Base-by-base conservation (phyloP, 2,888 invertebrate species). In the Heliconius sara region DNA sequence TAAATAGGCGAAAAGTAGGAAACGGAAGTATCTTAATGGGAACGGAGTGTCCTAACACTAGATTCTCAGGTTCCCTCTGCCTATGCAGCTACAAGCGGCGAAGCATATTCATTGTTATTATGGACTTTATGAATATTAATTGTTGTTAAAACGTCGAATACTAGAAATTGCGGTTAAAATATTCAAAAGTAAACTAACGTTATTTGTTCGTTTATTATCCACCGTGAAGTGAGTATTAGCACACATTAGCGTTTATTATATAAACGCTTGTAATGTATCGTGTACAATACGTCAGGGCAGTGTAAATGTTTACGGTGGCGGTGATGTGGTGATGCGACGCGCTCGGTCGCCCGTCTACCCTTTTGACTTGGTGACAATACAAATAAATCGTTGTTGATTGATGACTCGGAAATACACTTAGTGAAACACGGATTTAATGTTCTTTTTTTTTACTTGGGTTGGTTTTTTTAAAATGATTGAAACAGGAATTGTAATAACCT, bases 241-340 rank as follows among this genome's bases (percentile, higher is more conserved):
- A 85, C 86, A 87, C 87, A 87, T 90, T 89, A 90, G 87, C 88
- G 84, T 87, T 87, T 83, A 88, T 88, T 89, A 89, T 88, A 89
- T 88, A 91, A 92, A 92, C 91, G 91, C 90, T 90, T 84, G 88
- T 90, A 89, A 89, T 89, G 88, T 88, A 89, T 90, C 90, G 91
- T 76, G 76, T 74, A 74, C 65, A 89, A 89, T 88, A 89, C 91
- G 91, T 90, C 89, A 89, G 84, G 85, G 71, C 80, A 76, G 82
- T 77, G 81, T 81, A 82, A 83, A 92, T 91, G 88, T 92, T 92
- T 91, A 88, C 88, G 80, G 80, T 89, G 67, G 39, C 39, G 52
- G 52, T 52, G 88, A 89, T 89, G 85, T 84, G 81, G 82, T 78
- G 79, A 84, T 86, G 85, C 84, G 85, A 84, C 82, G 79, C 83